Conservation (phyloP, 2,888 invertebrate genomes). For the Himalopsyche japonica region DNA sequence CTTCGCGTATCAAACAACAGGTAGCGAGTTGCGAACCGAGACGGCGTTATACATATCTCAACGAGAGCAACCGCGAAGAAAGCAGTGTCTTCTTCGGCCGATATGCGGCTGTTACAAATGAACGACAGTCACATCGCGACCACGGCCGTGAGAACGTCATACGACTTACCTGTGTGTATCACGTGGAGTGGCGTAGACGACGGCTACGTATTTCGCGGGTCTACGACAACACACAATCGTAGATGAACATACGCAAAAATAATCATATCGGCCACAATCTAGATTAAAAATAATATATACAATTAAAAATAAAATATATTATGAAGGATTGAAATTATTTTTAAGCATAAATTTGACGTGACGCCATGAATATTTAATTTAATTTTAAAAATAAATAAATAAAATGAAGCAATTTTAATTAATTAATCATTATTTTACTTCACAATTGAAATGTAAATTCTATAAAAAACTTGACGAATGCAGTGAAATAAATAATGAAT, state of each 20-base stretch:
- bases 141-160: constrained; percentile 21
- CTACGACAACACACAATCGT: neutral
- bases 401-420: no score
- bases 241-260: neutral
- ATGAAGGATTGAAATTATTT: no score
- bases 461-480: no score
- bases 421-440: no score
- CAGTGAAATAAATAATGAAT: no score
- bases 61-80: neutral
- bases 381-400: no score
- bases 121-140: constrained; percentile 27
- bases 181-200: constrained; percentile 4
- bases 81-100: neutral
- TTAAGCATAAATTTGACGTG: no score
- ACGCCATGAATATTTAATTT: no score
- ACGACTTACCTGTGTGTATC: constrained; percentile 7
- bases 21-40: neutral
- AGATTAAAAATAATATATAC: no score
- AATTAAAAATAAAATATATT: no score
- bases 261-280: neutral
- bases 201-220: neutral
- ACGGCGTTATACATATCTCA: neutral
- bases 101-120: neutral
- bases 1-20: constrained; percentile 11
- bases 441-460: no score